phyloP scores from a whole-genome alignment of 2,888 invertebrate genomes.

The Megaustenia siamemsis region DNA sequence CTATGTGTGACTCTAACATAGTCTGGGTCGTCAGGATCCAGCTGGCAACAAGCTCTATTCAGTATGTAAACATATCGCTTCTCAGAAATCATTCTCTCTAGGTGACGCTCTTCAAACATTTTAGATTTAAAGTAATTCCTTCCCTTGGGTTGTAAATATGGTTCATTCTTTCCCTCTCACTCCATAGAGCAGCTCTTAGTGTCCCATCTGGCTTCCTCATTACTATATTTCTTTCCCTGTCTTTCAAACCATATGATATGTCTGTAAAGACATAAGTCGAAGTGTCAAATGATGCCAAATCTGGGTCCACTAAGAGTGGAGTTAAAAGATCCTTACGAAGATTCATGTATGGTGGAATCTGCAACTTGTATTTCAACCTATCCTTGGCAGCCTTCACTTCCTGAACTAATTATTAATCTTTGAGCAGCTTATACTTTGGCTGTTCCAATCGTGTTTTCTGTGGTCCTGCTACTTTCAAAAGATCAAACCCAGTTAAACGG shows the following conservation, averaged over 20 bases:
- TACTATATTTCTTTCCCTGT: constrained; percentile 84
- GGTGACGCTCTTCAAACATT: constrained; percentile 88
- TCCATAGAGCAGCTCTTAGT: constrained; percentile 88
- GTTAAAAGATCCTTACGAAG: constrained; percentile 83
- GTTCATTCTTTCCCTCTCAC: constrained; percentile 89
- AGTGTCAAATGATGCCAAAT: constrained; percentile 86
- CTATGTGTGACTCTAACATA: constrained; percentile 87
- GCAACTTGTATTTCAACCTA: constrained; percentile 73
- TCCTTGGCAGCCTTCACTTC: constrained; percentile 23
- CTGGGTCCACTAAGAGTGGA: constrained; percentile 88
- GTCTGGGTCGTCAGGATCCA: constrained; percentile 93
- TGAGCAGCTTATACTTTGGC: constrained; percentile 85
- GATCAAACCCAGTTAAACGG: constrained; percentile 87
- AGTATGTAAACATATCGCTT: constrained; percentile 91
- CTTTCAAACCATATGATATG: constrained; percentile 89
- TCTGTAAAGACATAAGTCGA: constrained; percentile 92
- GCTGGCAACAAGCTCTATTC: constrained; percentile 93
- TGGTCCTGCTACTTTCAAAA: constrained; percentile 84
- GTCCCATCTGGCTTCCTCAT: constrained; percentile 90
- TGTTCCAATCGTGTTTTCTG: constrained; percentile 82
- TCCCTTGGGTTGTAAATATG: constrained; percentile 91
- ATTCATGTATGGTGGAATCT: constrained; percentile 93
- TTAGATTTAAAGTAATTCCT: constrained; percentile 86
- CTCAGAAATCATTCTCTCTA: constrained; percentile 85
- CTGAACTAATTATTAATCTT: constrained; percentile 87